These are phyloP conservation scores for Chloropsis cyanopogon DNA, from an alignment of 2,113 vertebrate species.

Conservation along the genomic window DNA sequence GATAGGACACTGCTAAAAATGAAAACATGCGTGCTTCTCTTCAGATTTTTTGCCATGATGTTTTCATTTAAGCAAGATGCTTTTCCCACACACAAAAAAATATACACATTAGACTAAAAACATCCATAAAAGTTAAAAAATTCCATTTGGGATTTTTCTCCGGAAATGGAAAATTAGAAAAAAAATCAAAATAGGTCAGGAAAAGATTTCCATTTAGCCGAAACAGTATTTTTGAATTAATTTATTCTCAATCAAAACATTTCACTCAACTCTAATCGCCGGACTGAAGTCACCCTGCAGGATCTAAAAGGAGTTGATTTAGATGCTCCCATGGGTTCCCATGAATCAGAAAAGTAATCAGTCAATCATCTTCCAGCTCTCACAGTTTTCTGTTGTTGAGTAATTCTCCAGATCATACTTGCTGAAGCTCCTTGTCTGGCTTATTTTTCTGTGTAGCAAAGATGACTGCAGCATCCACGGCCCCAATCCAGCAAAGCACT, in stretches of 20 bases:
- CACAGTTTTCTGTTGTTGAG: background rate
- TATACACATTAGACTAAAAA: background rate
- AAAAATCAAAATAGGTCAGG: conserved; percentile 42
- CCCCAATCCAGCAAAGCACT: background rate
- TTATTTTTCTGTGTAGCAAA: background rate
- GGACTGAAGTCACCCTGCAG: conserved; percentile 46
- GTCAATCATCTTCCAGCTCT: conserved; percentile 41
- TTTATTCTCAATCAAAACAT: conserved; percentile 44
- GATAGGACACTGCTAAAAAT: background rate
- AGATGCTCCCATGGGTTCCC: conserved; percentile 26
- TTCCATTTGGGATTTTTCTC: background rate
- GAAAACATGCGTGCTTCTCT: background rate
- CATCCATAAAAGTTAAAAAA: background rate
- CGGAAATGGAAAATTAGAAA: background rate
- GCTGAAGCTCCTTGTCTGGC: background rate
- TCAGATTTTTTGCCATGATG: background rate
- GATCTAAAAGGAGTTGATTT: conserved; percentile 28
- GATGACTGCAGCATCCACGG: background rate
- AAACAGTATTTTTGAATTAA: conserved; percentile 34
- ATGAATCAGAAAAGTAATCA: conserved; percentile 33
- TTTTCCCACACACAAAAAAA: background rate
- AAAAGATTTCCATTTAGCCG: conserved; percentile 1
- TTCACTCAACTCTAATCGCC: background rate
- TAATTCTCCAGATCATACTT: conserved; percentile 8
- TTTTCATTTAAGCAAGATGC: background rate